Conservation (phyloP, 1,140 invertebrate genomes). For the Drosophila prosaltans region DNA sequence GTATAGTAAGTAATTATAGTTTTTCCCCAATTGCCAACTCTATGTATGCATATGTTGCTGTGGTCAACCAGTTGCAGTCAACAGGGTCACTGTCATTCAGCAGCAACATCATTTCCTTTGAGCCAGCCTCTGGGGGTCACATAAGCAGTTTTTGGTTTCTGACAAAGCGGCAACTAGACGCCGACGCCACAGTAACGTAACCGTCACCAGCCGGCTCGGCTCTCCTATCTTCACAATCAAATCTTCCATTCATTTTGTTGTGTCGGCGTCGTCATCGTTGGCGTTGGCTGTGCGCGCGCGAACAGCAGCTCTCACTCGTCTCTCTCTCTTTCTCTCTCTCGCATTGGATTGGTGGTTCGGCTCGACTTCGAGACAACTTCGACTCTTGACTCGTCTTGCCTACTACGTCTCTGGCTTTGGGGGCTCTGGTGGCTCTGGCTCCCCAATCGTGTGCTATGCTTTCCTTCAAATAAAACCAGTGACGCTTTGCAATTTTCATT, state of each 20-base stretch:
- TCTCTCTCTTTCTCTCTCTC: not conserved
- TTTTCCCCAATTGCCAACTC: not conserved
- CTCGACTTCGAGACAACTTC: constrained; percentile 1
- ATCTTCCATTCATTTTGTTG: constrained; percentile 13
- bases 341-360: constrained; percentile 14
- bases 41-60: not conserved
- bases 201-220: constrained; percentile 2
- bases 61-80: constrained; percentile 12
- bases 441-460: constrained; percentile 48
- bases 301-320: not conserved
- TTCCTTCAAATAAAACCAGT: constrained; percentile 63
- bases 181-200: constrained; percentile 4
- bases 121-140: constrained; percentile 50
- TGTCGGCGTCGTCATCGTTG: constrained; percentile 17
- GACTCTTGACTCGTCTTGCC: constrained; percentile 1
- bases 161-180: constrained; percentile 34
- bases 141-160: constrained; percentile 31
- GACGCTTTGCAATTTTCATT: constrained; percentile 66
- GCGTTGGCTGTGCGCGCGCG: constrained; percentile 7
- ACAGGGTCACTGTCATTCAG: constrained; percentile 52
- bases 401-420: too few species aligned
- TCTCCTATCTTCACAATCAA: constrained; percentile 12
- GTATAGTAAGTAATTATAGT: not conserved
- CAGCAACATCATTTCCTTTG: constrained; percentile 44
- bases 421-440: constrained; percentile 16